Evolutionary conservation across 2,888 invertebrate species (phyloP), one percentile per base, ranked within the genome.

Genomic region (Rhodophaea formosa): DNA sequence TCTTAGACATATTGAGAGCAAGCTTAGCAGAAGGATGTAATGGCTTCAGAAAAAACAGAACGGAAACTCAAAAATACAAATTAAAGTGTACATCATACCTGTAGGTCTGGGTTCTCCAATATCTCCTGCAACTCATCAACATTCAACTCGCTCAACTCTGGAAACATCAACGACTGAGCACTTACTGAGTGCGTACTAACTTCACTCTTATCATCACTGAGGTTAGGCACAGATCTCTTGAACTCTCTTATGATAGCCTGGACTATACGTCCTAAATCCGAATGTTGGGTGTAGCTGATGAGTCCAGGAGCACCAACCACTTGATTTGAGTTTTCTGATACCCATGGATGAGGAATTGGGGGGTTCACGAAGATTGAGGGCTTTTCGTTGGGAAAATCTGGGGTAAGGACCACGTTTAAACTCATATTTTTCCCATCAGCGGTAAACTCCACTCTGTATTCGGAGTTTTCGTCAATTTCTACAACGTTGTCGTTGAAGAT

Each of bases 401-500:
- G 92, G 15, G 93, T 90, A 58, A 96, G 74, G 16, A 93, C 84
- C 17, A 96, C 94, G 75, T 93, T 93, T 63, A 96, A 84, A 59
- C 93, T 92, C 84, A 96, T 93, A 72, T 92, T 93, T 69, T 92
- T 93, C 15, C 92, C 93, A 23, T 94, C 94, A 44, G 94, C 93
- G 43, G 88, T 82, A 70, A 96, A 96, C 69, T 94, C 93, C 1
- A 96, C 92, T 68, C 94, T 92, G 74, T 96, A 96, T 74, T 96
- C 96, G 0, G 92, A 91, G 73, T 94, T 94, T 77, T 95, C 94
- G 49, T 88, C 89, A 1, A 96, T 83, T 88, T 96, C 96, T 23
- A 92, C 84, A 17, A 96, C 96, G 88, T 96, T 94, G 69, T 95
- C 96, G 79, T 96, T 96, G 77, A 96, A 96, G 69, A 96, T 93